Evolutionary conservation across 2,888 invertebrate species (phyloP).

Genomic region (Hydrotaea cyrtoneurina): DNA sequence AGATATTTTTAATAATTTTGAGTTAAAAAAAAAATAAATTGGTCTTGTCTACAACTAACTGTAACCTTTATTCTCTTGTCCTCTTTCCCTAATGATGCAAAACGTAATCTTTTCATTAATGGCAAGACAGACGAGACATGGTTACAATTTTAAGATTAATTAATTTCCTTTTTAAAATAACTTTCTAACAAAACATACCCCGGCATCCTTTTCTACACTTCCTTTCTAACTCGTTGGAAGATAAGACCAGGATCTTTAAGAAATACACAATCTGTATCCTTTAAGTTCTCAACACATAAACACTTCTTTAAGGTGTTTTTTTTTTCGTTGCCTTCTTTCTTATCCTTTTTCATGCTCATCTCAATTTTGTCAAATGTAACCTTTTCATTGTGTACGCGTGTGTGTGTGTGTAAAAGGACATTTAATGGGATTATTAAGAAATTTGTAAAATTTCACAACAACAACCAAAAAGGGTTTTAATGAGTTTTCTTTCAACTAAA

Average conservation of each 20-base stretch:
- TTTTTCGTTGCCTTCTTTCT: background rate
- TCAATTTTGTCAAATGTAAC: background rate
- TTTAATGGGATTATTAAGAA: constrained; percentile 7
- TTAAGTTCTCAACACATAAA: background rate
- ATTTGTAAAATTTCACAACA: background rate
- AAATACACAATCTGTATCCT: background rate
- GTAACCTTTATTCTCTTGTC: no score
- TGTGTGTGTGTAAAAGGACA: background rate
- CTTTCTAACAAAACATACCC: background rate
- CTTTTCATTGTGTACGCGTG: background rate
- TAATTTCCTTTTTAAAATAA: constrained; percentile 3
- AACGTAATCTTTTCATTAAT: no score
- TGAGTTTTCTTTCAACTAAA: background rate
- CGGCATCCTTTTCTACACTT: background rate
- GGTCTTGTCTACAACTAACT: no score
- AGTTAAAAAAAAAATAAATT: no score
- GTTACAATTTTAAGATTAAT: constrained; percentile 6
- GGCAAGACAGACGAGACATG: no score
- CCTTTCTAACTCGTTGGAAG: background rate
- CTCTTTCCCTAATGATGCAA: no score
- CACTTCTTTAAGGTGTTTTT: background rate
- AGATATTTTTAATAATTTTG: no score
- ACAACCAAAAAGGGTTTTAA: background rate
- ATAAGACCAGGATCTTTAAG: background rate
- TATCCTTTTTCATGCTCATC: background rate